phyloP scores from a whole-genome alignment of 2,797 vertebrate species.

The Apogon hyalosoma region DNA sequence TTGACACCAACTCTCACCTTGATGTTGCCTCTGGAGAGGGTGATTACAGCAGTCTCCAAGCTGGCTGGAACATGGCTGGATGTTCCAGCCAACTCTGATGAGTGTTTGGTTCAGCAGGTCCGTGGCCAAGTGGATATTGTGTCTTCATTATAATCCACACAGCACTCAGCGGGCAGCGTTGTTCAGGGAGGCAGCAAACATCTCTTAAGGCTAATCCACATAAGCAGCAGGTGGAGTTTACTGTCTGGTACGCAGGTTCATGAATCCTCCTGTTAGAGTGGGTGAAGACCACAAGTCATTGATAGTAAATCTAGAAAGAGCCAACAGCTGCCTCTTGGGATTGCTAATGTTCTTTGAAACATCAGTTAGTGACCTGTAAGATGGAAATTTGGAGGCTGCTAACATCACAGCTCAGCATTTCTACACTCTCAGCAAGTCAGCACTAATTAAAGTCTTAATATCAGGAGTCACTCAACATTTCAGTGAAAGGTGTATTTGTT shows the following conservation, averaged over 20 bases:
- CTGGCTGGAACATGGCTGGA: conserved; percentile 44
- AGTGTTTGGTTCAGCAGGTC: conserved; percentile 56
- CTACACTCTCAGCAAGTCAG: conserved; percentile 25
- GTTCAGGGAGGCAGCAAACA: conserved; percentile 61
- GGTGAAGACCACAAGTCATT: conserved; percentile 35
- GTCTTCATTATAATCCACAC: conserved; percentile 78
- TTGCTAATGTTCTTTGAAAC: conserved; percentile 43
- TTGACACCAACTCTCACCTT: conserved; percentile 45
- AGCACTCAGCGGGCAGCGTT: conserved; percentile 56
- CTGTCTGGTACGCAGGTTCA: conserved; percentile 33
- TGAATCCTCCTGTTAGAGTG: conserved; percentile 48
- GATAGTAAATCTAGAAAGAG: conserved; percentile 52
- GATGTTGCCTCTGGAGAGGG: conserved; percentile 44
- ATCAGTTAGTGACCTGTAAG: conserved; percentile 27
- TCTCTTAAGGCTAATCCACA: conserved; percentile 66
- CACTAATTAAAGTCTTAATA: conserved; percentile 59
- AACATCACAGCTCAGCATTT: conserved; percentile 45
- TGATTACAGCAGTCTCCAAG: conserved; percentile 61
- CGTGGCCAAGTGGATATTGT: conserved; percentile 62
- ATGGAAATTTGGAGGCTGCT: conserved; percentile 31
- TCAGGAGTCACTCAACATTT: conserved; percentile 48
- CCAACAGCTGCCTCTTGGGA: conserved; percentile 43
- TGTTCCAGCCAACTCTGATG: conserved; percentile 52
- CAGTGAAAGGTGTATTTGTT: conserved; percentile 46
- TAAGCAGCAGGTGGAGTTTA: conserved; percentile 50